Evolutionary conservation across 2,797 vertebrate genomes (phyloP), one percentile per base, ranked within the genome.

Genomic region (Protosalanx chinensis): DNA sequence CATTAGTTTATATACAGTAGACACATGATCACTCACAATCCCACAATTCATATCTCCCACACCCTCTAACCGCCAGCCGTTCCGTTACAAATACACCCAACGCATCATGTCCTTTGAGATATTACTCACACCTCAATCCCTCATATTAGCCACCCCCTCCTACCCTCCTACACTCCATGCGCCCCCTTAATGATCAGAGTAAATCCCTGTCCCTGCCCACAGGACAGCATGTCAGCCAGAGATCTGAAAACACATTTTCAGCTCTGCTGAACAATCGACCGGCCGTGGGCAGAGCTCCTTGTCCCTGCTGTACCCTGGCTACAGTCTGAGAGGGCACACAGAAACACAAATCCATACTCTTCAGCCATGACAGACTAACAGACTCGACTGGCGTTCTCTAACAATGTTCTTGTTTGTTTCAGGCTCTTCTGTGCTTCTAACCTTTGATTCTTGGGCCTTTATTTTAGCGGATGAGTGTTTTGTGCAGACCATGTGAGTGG

Each of bases 221-320:
- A 86, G 90, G 88, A 91, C 85, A 82, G 72, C 84, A 88, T 88
- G 91, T 92, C 89, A 91, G 83, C 79, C 83, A 82, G 85, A 88
- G 89, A 91, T 91, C 93, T 81, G 83, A 82, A 70, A 90, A 92
- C 91, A 90, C 82, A 92, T 93, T 95, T 95, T 92, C 91, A 59
- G 89, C 92, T 92, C 90, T 86, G 85, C 87, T 76, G 89, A 92
- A 88, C 92, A 90, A 92, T 92, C 79, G 88, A 93, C 91, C 88
- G 75, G 84, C 87, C 87, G 74, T 81, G 82, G 82, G 81, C 79
- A 72, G 77, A 83, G 90, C 87, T 86, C 86, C 88, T 87, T 88
- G 86, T 90, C 90, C 86, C 81, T 88, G 87, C 83, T 79, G 83
- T 81, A 79, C 79, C 72, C 84, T 81, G 79, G 84, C 85, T 82